Evolutionary conservation across 2,113 vertebrate species (phyloP).

Genomic region (Helogale parvula): DNA sequence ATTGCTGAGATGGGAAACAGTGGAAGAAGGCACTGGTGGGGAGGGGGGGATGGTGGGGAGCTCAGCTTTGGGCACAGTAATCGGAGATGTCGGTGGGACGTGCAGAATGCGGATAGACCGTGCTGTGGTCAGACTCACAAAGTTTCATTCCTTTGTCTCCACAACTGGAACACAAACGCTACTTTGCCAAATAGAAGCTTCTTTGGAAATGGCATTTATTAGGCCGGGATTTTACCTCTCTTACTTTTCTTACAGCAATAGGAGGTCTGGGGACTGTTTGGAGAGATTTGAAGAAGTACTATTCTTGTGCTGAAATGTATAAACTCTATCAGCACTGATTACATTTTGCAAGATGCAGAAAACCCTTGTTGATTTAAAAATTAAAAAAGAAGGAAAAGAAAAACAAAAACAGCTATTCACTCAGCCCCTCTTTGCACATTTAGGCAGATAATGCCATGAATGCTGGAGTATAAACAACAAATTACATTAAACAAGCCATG

Average conservation of each 20-base stretch:
- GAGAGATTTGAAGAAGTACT: not conserved
- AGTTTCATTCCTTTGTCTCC: not conserved
- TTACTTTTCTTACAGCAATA: not conserved
- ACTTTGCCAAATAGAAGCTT: not conserved
- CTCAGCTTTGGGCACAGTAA: not conserved
- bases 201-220: not conserved
- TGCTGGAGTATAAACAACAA: not conserved
- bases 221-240: not conserved
- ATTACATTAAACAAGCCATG: constrained; percentile 48
- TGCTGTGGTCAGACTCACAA: not conserved
- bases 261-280: not conserved
- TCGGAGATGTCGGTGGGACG: rapidly evolving
- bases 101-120: not conserved
- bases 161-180: not conserved
- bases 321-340: not conserved
- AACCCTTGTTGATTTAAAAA: constrained; percentile 18
- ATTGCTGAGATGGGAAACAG: not conserved
- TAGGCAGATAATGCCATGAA: constrained; percentile 6
- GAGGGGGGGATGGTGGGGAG: not conserved
- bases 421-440: constrained; percentile 3
- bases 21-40: not conserved
- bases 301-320: not conserved
- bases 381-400: not conserved
- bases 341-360: not conserved
- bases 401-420: not conserved